Evolutionary conservation across 2,888 invertebrate species (phyloP), one percentile per base, ranked within the genome.

Genomic region (Spodoptera littoralis): DNA sequence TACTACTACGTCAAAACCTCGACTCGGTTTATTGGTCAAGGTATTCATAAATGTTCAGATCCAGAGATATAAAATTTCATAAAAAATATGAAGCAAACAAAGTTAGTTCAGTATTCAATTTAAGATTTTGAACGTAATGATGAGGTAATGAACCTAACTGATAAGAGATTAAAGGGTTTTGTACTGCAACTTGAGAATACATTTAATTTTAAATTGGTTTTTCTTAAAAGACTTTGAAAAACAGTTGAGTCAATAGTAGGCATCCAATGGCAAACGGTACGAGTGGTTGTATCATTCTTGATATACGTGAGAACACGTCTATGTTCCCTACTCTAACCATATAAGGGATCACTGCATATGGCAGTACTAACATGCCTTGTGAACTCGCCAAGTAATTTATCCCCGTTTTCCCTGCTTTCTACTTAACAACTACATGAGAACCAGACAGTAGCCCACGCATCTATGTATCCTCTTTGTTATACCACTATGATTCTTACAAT

Each of bases 291-390:
- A 75, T 77, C 76, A 81, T 82, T 77, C 82, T 79, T 83, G 76
- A 75, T 73, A 82, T 82, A 88, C 88, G 91, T 91, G 92, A 89
- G 88, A 90, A 88, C 88, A 79, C 78, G 88, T 83, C 84, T 79
- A 72, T 61, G 77, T 80, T 83, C 84, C 85, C 77, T 68, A 69
- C 79, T 82, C 67, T 70, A 55, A 44, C 84, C 92, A 77, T 91
- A 90, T 82, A 90, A 73, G 92, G 92, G 24, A 57, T 67, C 65
- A 66, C 86, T 83, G 70, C 82, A 82, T 87, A 90, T 84, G 87
- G 90, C 74, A 78, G 79, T 78, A 77, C 81, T 81, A 83, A 84
- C 84, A 83, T 78, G 63, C 57, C 70, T 61, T 54, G 56, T 64
- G 74, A 73, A 56, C 59, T 65, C 76, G 79, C 76, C 81, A 65